Evolutionary conservation across 1,140 invertebrate species (phyloP), one percentile per base, ranked within the genome.

Genomic region (Ceratosolen solmsi): DNA sequence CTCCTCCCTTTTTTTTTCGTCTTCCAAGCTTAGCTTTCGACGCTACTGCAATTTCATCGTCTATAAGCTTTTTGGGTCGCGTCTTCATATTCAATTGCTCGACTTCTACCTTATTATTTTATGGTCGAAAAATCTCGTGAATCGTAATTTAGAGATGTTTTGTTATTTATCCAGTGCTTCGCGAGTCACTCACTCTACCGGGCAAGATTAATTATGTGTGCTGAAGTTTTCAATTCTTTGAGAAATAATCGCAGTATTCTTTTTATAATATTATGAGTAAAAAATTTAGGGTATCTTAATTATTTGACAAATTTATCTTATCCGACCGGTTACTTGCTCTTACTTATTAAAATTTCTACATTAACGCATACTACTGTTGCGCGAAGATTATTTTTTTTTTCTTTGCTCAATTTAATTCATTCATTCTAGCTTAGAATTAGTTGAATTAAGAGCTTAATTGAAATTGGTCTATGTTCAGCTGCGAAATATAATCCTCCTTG

Each of bases 11-110:
- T 54, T 22, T 36, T 36, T 8, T 68, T 8, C 36, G 9, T 33
- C 63, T 33, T 38, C 20, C 33, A n/a, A 68, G 9, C 9, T 46
- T 36, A 17, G 36, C 76, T 33, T 33, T 46, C 75, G 58, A n/a
- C 54, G 51, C 22, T 75, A 73, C 54, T 54, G 71, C 25, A n/a
- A 73, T 73, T 73, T 58, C 30, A 54, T 36, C 33, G 30, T n/a
- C 33, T 36, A 38, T 9, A 20, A 68, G 63, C 36, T 68, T 33
- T 36, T 49, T 30, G n/a, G 38, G n/a, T 71, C 41, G 38, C 0
- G 1, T 1, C 27, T n/a, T 2, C 25, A 51, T 11, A 49, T 33
- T 30, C 17, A 2, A n/a, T 46, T 4, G 27, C 20, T 33, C 71
- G 13, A 72, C 65, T 41, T 70, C 36, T 51, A 41, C 11, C n/a